A percentile compares a stretch with the other conserved stretches of the same genome.
Evolutionary conservation across 2,888 invertebrate genomes (phyloP).

Genomic region (Cataglyphis cursor): DNA sequence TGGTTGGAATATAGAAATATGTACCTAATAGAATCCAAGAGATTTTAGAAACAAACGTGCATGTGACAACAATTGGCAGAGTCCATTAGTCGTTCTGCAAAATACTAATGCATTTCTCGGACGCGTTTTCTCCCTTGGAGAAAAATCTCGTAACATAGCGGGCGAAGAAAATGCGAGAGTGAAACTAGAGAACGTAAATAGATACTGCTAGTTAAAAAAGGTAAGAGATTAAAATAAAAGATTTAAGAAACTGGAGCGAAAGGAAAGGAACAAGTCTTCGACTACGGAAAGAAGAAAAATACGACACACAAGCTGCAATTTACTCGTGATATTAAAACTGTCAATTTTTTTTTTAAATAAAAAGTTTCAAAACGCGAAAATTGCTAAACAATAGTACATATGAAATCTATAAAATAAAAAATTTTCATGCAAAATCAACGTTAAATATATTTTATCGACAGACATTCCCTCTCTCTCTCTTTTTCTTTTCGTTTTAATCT

Average conservation of each 20-base stretch:
- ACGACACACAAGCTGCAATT: neutral
- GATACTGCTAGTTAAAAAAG: slow-evolving; percentile 23
- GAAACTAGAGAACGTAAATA: slow-evolving; percentile 35
- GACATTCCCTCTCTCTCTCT: neutral
- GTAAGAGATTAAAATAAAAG: slow-evolving; percentile 11
- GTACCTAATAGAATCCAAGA: neutral
- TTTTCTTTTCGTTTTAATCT: neutral
- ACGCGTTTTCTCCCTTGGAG: slow-evolving; percentile 4
- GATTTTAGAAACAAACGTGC: slow-evolving; percentile 11
- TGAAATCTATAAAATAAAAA: neutral
- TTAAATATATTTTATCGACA: neutral
- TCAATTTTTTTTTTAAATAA: slow-evolving; percentile 1
- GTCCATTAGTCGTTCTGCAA: slow-evolving; percentile 29
- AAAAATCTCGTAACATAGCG: slow-evolving; percentile 38
- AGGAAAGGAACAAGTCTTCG: neutral
- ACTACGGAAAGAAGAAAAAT: neutral
- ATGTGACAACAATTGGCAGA: slow-evolving; percentile 7
- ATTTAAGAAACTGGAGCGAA: neutral
- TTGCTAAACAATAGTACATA: neutral
- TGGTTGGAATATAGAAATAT: neutral
- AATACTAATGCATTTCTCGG: slow-evolving; percentile 54
- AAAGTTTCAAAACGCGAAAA: neutral
- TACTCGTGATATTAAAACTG: neutral
- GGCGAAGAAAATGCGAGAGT: slow-evolving; percentile 22
- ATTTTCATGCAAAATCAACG: neutral